Conservation (phyloP, 2,888 invertebrate genomes). For the Phasia obesa region DNA sequence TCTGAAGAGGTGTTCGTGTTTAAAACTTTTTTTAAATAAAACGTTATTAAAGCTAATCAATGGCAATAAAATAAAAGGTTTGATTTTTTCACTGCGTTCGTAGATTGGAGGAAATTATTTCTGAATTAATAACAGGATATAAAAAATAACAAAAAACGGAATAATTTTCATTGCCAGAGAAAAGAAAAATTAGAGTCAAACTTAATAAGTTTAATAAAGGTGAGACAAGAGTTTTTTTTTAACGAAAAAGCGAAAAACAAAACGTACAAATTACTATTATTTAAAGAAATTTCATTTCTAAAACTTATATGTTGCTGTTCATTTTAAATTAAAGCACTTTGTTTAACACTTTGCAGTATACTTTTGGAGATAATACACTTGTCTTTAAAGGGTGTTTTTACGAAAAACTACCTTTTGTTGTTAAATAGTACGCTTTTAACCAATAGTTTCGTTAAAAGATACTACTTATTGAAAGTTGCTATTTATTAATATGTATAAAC, state of each 20-base stretch:
- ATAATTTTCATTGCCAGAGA: slow-evolving; percentile 19
- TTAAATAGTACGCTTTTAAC: too few relatives aligned
- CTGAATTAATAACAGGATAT: slow-evolving; percentile 45
- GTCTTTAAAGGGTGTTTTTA: too few relatives aligned
- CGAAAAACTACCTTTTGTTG: too few relatives aligned
- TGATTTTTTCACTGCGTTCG: neutral
- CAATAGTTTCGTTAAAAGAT: too few relatives aligned
- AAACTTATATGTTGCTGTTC: too few relatives aligned
- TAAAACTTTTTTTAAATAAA: slow-evolving; percentile 44
- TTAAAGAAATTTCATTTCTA: neutral
- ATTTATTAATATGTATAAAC: too few relatives aligned
- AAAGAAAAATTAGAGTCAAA: slow-evolving; percentile 5
- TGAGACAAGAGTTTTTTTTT: neutral
- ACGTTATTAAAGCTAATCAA: slow-evolving; percentile 63
- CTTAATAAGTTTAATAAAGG: neutral
- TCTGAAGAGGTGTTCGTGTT: slow-evolving; percentile 33
- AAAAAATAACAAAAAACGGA: slow-evolving; percentile 4
- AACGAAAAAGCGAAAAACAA: neutral
- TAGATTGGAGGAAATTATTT: slow-evolving; percentile 34
- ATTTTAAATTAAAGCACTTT: too few relatives aligned
- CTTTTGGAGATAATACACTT: too few relatives aligned
- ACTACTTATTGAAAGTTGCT: too few relatives aligned
- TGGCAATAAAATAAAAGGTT: slow-evolving; percentile 66
- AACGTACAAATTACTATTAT: neutral
- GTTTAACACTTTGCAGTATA: too few relatives aligned